Evolutionary conservation across 1,140 invertebrate species (phyloP).

Genomic region (Rhopalosiphum maidis): DNA sequence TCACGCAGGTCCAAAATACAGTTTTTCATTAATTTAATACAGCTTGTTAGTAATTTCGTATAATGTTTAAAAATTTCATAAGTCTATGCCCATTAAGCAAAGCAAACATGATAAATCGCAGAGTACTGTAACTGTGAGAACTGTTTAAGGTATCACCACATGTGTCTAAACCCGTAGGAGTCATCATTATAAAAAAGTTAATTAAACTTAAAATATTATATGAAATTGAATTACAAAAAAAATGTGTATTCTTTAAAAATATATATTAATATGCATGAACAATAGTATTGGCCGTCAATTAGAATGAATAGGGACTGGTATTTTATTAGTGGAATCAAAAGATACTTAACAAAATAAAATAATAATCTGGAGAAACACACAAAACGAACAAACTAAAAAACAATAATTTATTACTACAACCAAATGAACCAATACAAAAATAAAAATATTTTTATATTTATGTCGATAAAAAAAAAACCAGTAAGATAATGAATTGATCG

Average conservation of each 20-base stretch:
- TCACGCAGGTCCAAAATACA: not conserved
- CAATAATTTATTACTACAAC: not conserved
- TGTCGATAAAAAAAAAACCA: not conserved
- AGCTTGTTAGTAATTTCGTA: constrained; percentile 11
- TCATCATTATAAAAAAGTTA: constrained; percentile 1
- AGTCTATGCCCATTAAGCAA: not conserved
- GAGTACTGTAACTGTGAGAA: not conserved
- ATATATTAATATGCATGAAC: not conserved
- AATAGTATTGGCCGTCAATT: not conserved
- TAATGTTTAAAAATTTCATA: not conserved
- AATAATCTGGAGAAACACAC: not conserved
- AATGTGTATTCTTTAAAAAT: not conserved
- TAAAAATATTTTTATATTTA: not conserved
- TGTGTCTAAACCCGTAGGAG: constrained; percentile 20
- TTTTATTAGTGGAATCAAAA: not conserved
- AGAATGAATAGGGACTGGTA: not conserved
- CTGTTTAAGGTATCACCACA: constrained; percentile 9
- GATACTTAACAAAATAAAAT: not conserved
- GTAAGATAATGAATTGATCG: not conserved
- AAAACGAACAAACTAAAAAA: not conserved
- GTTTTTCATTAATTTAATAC: constrained; percentile 28
- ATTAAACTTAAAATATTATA: constrained; percentile 7
- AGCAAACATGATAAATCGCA: constrained; percentile 37
- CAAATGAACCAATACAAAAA: not conserved
- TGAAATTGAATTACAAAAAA: not conserved